phyloP scores from a whole-genome alignment of 2,888 invertebrate genomes.

The Monoplex corrugatus region DNA sequence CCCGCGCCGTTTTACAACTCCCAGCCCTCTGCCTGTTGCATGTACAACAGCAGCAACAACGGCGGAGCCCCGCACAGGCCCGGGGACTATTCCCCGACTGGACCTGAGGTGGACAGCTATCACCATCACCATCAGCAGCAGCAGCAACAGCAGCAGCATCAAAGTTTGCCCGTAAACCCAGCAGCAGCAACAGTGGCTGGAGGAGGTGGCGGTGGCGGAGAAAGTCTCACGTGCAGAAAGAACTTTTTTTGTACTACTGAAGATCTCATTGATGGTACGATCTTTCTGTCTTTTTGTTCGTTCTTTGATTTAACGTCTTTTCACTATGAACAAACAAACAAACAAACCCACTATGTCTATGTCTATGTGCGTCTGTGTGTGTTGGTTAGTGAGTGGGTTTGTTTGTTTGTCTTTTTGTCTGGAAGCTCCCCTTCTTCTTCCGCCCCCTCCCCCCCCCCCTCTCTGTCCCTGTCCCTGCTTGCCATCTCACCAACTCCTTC shows the following conservation, averaged over 20 bases:
- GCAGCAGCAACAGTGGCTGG: neutral
- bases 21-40: conserved; percentile 47
- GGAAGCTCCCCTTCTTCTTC: neutral
- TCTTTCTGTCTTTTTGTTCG: too few species aligned
- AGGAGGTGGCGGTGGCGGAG: neutral
- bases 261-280: conserved; percentile 52
- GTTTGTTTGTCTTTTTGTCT: neutral
- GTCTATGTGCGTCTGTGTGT: neutral
- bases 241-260: conserved; percentile 49
- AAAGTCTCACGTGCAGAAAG: conserved; percentile 37
- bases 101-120: conserved; percentile 17
- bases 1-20: conserved; percentile 26
- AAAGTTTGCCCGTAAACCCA: neutral
- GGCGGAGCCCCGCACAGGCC: neutral
- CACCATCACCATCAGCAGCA: neutral
- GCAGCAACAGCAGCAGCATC: neutral
- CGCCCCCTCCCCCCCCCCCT: neutral
- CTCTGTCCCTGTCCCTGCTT: neutral
- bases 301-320: too few species aligned
- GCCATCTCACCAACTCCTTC: neutral
- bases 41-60: conserved; percentile 30
- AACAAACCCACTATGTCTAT: too few species aligned
- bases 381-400: neutral
- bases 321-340: too few species aligned
- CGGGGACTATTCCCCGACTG: conserved; percentile 33